Percentiles rank a stretch among this genome's conserved stretches.
phyloP scores from a whole-genome alignment of 2,113 vertebrate genomes.

The Loxodonta africana region DNA sequence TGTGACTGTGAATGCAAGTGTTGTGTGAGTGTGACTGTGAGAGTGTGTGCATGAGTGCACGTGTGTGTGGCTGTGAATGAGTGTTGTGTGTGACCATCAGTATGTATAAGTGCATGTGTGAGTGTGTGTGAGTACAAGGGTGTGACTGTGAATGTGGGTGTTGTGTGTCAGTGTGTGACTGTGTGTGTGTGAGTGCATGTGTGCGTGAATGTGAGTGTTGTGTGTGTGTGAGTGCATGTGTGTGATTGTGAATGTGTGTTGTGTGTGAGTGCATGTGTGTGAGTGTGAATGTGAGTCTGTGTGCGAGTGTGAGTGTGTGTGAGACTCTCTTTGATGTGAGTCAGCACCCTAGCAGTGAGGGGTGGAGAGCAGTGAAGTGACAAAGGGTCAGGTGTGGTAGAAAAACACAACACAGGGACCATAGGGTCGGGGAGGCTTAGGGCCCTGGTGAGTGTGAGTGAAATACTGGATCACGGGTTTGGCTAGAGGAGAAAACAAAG shows the following conservation, averaged over 20 bases:
- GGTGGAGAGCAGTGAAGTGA: neutral
- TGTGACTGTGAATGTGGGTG: neutral
- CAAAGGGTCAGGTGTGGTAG: neutral
- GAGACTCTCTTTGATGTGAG: neutral
- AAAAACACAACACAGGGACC: neutral
- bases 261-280: too few relatives aligned
- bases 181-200: neutral
- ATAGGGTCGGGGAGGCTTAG: neutral
- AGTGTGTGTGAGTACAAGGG: neutral
- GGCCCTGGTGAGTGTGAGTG: neutral
- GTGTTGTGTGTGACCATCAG: neutral
- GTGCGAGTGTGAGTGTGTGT: neutral
- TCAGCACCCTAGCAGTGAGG: neutral
- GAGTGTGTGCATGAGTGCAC: neutral
- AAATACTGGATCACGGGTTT: neutral
- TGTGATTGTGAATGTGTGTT: neutral
- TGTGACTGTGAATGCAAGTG: too few relatives aligned
- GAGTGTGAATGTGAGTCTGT: too few relatives aligned
- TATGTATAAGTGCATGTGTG: too few relatives aligned
- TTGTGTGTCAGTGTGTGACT: too few relatives aligned
- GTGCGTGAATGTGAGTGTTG: too few relatives aligned
- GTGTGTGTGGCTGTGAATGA: too few relatives aligned
- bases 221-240: too few relatives aligned
- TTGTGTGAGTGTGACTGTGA: too few relatives aligned
- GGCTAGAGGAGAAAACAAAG: neutral